Evolutionary conservation across 1,140 invertebrate species (phyloP), one percentile per base, ranked within the genome.

Genomic region (Pantala flavescens): DNA sequence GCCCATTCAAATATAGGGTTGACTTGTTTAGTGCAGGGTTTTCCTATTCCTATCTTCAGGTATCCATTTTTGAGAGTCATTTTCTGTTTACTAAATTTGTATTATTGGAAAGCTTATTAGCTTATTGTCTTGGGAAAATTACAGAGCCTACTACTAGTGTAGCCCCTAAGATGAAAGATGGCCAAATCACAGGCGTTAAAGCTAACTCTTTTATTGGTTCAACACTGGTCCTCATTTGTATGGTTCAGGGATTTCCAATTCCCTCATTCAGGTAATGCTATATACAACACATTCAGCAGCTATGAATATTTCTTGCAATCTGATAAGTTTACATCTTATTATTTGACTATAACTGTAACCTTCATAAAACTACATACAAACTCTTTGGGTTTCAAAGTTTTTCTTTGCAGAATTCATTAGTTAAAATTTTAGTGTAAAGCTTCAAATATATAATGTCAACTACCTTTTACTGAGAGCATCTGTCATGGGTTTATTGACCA

Each of bases 151-250:
- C 77, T 42, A 76, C 78, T 16, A 77, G 78, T 76, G 28, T 70
- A 16, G 63, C 76, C 14, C 77, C 76, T 3, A 76, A 76, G 71
- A 72, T 76, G 24, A 74, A 74, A 36, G 73, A 74, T 70, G 49
- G 10, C 5, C 42, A 74, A 24, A 21, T 21, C 23, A 49, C 43
- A 14, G 42, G 42, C 16, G 23, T 74, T 49, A 55, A 23, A 70
- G 73, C 49, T 23, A 21, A 14, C 7, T 23, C 23, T 23, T 24
- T 23, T 10, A 19, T 19, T 21, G 49, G 19, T 14, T 21, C 36
- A 10, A n/a, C 28, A 36, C 21, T 55, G n/a, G 23, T 70, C 19
- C 10, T 74, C 71, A 71, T 19, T 1, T 85, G 84, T 77, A 81
- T 80, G 19, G 78, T 76, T 2, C 78, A 78, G 75, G 79, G 77